These are phyloP conservation scores for Nymphalis io DNA, from an alignment of 1,140 invertebrate genomes.

Conservation along the genomic window DNA sequence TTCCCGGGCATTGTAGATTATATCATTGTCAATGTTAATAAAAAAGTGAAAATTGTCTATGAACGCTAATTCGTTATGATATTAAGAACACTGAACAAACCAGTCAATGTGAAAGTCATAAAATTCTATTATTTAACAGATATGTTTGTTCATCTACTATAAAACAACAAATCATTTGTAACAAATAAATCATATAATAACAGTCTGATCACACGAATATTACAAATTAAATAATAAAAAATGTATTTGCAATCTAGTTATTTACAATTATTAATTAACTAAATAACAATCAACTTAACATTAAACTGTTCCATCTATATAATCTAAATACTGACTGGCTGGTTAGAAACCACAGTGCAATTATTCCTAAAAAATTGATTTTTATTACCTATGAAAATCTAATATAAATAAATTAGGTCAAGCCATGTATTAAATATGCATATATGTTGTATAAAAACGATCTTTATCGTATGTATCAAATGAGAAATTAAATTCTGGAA, in stretches of 20 bases:
- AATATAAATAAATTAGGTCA: constrained; percentile 70
- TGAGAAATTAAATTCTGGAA: constrained; percentile 38
- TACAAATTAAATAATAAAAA: constrained; percentile 80
- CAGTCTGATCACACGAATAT: constrained; percentile 79
- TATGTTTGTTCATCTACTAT: constrained; percentile 71
- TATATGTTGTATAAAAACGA: constrained; percentile 10
- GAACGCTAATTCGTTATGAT: constrained; percentile 39
- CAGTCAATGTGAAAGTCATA: constrained; percentile 47
- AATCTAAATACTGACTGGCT: constrained; percentile 75
- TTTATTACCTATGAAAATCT: constrained; percentile 57
- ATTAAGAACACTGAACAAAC: constrained; percentile 47
- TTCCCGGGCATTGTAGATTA: not conserved
- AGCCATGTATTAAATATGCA: constrained; percentile 38
- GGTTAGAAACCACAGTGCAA: constrained; percentile 47
- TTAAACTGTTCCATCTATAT: constrained; percentile 49
- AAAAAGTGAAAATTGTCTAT: constrained; percentile 12
- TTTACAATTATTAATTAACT: constrained; percentile 79
- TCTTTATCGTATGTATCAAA: not conserved
- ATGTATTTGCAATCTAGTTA: constrained; percentile 76
- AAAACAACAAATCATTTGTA: constrained; percentile 76
- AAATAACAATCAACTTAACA: constrained; percentile 79
- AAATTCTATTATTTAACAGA: constrained; percentile 65
- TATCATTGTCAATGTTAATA: constrained; percentile 8
- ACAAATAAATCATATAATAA: constrained; percentile 79
- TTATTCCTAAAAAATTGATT: constrained; percentile 38